Evolutionary conservation across 92 coral and sea anemone genomes (phyloP), one percentile per base, ranked within the genome.

Genomic region (Porites rus): DNA sequence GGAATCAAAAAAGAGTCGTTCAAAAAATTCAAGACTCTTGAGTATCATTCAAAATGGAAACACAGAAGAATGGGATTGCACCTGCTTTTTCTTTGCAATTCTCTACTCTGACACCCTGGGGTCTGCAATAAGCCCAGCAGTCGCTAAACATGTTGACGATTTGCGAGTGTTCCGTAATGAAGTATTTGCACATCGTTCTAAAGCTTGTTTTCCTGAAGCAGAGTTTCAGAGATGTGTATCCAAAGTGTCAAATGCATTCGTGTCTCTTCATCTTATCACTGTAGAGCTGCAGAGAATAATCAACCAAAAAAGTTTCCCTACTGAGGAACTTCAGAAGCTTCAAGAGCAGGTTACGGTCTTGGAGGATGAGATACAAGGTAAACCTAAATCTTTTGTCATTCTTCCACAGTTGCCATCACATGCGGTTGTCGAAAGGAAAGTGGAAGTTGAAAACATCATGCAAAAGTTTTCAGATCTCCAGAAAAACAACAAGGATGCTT

Each of bases 321-420:
- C 74, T 5, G 14, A 6, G 25, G 74, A 69, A 16, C 16, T 56
- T 2, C 61, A 62, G 66, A 17, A 0, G 18, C 17, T 16, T 16
- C 19, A 62, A 17, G 66, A 62, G 0, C 19, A 62, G 18, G 79
- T 65, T 12, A 43, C 22, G 10, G 77, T 17, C 50, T 62, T 38
- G 17, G 69, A 21, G 25, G 9, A 46, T 11, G 56, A 16, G 5
- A 19, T 66, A 3, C 10, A 66, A 3, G 16, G 20, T 16, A 19
- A 5, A 24, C 2, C 19, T 16, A 21, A 2, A 5, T 18, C 89
- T 10, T 77, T 85, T n/a, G 54, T 77, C 19, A 25, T 31, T 11
- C 65, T 85, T 7, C 76, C 89, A 3, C 83, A 72, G 8, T 53
- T 8, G 6, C 84, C 89, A 16, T 66, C 83, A 17, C 84, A 85